Conservation (phyloP, 2,797 vertebrate species). For the Prunella strophiata region DNA sequence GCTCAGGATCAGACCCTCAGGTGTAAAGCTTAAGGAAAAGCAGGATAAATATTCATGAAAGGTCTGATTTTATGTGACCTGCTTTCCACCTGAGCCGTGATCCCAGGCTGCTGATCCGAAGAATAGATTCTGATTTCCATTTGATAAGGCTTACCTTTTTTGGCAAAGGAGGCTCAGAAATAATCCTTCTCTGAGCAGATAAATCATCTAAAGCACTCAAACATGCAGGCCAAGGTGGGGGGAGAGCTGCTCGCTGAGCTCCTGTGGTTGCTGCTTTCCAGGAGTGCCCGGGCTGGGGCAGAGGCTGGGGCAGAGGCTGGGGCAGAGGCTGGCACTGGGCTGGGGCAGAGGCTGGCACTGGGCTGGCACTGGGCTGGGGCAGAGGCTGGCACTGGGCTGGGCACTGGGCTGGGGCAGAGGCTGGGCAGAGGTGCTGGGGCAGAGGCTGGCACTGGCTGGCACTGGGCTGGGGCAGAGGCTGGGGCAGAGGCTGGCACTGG, state of each 20-base stretch:
- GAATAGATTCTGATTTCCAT: conserved; percentile 60
- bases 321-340: no score
- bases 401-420: no score
- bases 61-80: conserved; percentile 40
- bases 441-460: no score
- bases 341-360: no score
- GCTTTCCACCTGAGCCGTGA: conserved; percentile 56
- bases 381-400: no score
- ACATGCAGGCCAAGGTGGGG: neutral
- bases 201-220: conserved; percentile 28
- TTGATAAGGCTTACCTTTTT: conserved; percentile 50
- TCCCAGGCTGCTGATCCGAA: conserved; percentile 37
- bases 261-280: neutral
- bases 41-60: conserved; percentile 13
- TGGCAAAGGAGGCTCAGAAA: conserved; percentile 41
- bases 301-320: neutral
- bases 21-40: neutral
- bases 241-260: neutral
- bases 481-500: no score
- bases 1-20: neutral
- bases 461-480: no score
- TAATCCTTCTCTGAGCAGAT: conserved; percentile 63
- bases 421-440: no score
- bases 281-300: neutral
- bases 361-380: no score